Percentiles rank a stretch among this genome's conserved stretches.
Evolutionary conservation across 35 echinoderm and acorn worm species (phyloP).

Genomic region (Eucidaris tribuloides): DNA sequence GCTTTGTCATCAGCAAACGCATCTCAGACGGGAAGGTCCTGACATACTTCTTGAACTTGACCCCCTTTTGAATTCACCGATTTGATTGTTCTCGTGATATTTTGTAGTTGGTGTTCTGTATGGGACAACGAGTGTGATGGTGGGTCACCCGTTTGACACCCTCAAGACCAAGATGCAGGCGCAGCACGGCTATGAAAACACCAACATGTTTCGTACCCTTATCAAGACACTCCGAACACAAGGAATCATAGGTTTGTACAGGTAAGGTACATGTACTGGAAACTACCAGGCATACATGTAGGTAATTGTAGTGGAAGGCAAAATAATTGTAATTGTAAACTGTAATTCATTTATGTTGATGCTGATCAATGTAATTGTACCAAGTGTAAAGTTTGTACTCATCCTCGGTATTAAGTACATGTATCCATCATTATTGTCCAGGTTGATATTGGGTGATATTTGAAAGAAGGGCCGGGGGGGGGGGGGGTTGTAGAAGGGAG

Average conservation of each 20-base stretch:
- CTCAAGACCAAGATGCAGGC: constrained; percentile 98
- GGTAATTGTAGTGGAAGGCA: too few species aligned
- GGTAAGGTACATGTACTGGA: too few species aligned
- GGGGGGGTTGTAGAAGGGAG: too few species aligned
- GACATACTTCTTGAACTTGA: not conserved
- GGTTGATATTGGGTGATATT: too few species aligned
- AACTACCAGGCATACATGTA: too few species aligned
- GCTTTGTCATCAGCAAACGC: not conserved
- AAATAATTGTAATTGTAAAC: too few species aligned
- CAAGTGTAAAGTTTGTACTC: too few species aligned
- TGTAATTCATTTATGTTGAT: too few species aligned
- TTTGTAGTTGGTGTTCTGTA: constrained; percentile 90
- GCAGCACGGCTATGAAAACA: constrained; percentile 75
- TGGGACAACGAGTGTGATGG: constrained; percentile 86
- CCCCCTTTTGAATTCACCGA: not conserved
- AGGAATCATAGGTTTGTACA: constrained; percentile 94
- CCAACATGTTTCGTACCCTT: constrained; percentile 77
- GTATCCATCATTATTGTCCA: too few species aligned
- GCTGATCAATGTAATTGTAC: too few species aligned
- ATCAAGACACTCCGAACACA: constrained; percentile 79
- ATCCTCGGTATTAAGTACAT: too few species aligned
- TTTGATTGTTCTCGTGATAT: not conserved
- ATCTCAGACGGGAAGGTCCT: not conserved
- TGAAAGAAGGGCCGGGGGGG: too few species aligned
- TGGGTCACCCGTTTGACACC: constrained; percentile 97